Conservation (phyloP, 2,888 invertebrate species). For the Copidosoma aretas region DNA sequence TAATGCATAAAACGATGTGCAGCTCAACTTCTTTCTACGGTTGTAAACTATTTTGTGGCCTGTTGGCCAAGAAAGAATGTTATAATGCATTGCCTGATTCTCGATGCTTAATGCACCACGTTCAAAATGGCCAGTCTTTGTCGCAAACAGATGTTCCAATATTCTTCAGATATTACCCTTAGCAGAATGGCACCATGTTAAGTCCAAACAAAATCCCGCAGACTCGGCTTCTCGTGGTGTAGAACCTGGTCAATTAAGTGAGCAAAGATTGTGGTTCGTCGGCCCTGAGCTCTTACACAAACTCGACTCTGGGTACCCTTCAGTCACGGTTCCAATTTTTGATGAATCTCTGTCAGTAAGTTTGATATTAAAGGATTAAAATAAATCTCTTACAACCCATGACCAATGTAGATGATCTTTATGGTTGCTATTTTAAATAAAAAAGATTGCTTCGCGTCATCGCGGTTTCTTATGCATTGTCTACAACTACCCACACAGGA, state of each 20-base stretch:
- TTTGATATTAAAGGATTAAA: no score
- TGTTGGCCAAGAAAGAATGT: no score
- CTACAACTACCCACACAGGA: no score
- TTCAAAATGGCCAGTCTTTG: not conserved
- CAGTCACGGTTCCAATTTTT: not conserved
- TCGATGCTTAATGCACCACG: not conserved
- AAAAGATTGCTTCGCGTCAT: no score
- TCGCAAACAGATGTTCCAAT: not conserved
- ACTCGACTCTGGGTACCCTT: not conserved
- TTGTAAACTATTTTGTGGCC: no score
- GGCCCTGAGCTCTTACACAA: not conserved
- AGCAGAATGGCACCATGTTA: constrained; percentile 4
- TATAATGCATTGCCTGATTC: not conserved
- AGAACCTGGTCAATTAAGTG: not conserved
- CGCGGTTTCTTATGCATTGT: no score
- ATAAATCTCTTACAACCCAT: no score
- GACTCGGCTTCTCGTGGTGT: not conserved
- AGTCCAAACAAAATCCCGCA: not conserved
- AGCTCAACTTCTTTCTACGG: no score
- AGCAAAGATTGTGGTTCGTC: not conserved
- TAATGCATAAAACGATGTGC: no score
- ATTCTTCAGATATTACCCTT: not conserved
- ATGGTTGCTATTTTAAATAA: no score
- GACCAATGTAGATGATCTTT: no score
- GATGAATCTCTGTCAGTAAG: not conserved